Conservation (phyloP, 2,113 vertebrate species). For the Barbus barbus region DNA sequence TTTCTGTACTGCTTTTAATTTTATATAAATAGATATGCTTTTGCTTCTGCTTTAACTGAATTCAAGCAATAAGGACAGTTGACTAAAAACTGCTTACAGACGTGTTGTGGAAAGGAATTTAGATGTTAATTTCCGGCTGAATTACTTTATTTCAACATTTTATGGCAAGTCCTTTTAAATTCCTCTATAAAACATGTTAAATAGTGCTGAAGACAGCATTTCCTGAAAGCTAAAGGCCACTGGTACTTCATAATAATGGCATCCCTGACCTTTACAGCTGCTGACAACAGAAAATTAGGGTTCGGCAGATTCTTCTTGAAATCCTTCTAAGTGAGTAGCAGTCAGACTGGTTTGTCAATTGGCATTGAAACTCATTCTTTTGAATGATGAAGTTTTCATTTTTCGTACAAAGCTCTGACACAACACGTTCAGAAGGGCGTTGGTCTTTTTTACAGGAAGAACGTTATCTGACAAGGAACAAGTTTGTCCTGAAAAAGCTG, state of each 20-base stretch:
- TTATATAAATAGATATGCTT: not conserved
- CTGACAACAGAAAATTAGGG: conserved; percentile 20
- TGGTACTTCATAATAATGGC: conserved; percentile 33
- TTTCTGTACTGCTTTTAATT: no score
- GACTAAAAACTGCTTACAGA: not conserved
- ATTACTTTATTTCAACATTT: not conserved
- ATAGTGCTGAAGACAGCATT: not conserved
- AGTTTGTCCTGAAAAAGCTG: conserved; percentile 9
- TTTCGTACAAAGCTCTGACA: conserved; percentile 9
- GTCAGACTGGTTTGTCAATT: not conserved
- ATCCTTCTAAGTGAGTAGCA: not conserved
- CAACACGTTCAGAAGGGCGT: not conserved
- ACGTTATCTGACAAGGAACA: not conserved
- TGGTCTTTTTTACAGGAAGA: not conserved
- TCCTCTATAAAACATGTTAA: not conserved
- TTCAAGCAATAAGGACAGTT: not conserved
- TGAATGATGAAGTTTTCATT: not conserved
- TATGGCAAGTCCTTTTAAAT: conserved; percentile 3
- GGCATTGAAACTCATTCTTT: not conserved
- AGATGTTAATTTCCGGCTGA: conserved; percentile 5
- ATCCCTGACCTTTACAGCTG: conserved; percentile 38
- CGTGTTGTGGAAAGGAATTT: not conserved
- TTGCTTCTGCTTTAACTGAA: not conserved
- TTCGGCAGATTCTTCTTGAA: not conserved
- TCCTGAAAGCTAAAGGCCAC: conserved; percentile 10